Percentiles rank a stretch among this genome's conserved stretches.
Evolutionary conservation across 2,888 invertebrate species (phyloP).

Genomic region (Acleris laterana): DNA sequence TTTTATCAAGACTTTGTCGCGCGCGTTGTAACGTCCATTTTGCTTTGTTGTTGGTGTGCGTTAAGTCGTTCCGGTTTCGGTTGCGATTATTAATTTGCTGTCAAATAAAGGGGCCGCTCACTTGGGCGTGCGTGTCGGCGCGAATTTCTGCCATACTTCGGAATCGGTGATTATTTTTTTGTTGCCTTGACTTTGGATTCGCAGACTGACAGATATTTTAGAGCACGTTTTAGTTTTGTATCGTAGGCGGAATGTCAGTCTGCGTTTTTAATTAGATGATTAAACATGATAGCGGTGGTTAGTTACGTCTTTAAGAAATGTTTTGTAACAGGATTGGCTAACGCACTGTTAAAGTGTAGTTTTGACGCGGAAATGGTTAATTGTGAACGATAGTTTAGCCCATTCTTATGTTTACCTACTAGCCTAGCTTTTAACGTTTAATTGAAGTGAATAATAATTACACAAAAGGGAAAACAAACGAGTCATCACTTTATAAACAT

Average conservation of each 20-base stretch:
- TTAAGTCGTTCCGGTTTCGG: conserved; percentile 72
- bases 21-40: conserved; percentile 72
- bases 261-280: conserved; percentile 62
- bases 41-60: conserved; percentile 60
- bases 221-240: conserved; percentile 63
- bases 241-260: conserved; percentile 59
- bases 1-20: conserved; percentile 72
- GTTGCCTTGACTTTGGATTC: conserved; percentile 76
- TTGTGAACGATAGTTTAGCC: neutral
- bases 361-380: conserved; percentile 9
- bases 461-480: neutral
- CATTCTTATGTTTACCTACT: neutral
- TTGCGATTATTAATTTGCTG: conserved; percentile 82
- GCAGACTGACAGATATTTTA: conserved; percentile 76
- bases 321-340: conserved; percentile 4
- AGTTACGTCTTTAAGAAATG: neutral
- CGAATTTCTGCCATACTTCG: conserved; percentile 84
- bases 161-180: conserved; percentile 81
- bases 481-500: conserved; percentile 2
- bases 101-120: conserved; percentile 84
- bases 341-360: neutral
- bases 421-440: neutral
- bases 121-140: conserved; percentile 83
- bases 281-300: conserved; percentile 36
- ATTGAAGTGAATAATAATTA: neutral